Evolutionary conservation across 2,113 vertebrate species (phyloP).

Genomic region (Mixornis gularis): DNA sequence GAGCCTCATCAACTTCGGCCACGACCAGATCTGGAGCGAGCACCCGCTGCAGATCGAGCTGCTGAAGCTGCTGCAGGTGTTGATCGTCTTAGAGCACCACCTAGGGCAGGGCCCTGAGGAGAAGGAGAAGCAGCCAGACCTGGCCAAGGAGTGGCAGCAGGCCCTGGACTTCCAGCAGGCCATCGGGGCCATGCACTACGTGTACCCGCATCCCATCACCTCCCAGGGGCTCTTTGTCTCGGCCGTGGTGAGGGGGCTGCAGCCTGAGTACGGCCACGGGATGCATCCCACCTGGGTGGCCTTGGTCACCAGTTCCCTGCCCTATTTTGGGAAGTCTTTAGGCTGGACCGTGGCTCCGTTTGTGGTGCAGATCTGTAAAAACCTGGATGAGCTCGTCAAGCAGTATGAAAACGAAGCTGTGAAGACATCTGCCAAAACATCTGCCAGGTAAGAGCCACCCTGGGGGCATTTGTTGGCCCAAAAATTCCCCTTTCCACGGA

Average conservation of each 20-base stretch:
- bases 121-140: constrained; percentile 69
- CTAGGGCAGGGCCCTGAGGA: constrained; percentile 72
- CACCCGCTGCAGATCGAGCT: constrained; percentile 91
- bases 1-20: constrained; percentile 81
- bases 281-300: constrained; percentile 95
- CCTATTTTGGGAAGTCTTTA: constrained; percentile 89
- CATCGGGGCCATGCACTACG: constrained; percentile 85
- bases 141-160: constrained; percentile 90
- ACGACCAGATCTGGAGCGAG: constrained; percentile 85
- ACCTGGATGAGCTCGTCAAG: constrained; percentile 90
- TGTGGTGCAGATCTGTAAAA: constrained; percentile 90
- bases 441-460: constrained; percentile 71
- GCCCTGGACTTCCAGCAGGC: constrained; percentile 90
- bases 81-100: constrained; percentile 89
- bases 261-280: constrained; percentile 86
- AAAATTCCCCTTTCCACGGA: not conserved
- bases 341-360: constrained; percentile 90
- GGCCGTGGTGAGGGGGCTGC: constrained; percentile 84
- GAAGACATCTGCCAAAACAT: constrained; percentile 72
- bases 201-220: constrained; percentile 87
- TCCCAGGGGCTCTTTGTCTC: constrained; percentile 93
- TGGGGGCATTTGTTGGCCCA: not conserved
- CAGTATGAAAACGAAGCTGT: constrained; percentile 85
- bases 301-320: constrained; percentile 84
- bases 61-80: constrained; percentile 88